Evolutionary conservation across 2,888 invertebrate species (phyloP).

Genomic region (Lamproptera curius): DNA sequence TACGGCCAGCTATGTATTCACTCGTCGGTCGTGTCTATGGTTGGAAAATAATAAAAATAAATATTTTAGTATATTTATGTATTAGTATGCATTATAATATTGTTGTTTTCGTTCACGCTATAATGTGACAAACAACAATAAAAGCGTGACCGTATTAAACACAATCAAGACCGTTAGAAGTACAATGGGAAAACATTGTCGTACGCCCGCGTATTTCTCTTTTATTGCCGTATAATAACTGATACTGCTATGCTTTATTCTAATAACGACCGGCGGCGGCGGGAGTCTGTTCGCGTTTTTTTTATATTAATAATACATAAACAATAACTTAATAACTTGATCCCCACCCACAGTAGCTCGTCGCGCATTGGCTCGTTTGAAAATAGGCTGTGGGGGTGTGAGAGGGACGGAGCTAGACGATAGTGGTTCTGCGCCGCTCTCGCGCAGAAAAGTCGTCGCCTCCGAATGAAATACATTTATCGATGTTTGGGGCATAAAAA

Average conservation of each 20-base stretch:
- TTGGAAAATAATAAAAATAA: background rate
- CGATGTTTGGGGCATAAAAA: conserved; percentile 77
- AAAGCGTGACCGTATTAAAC: conserved; percentile 46
- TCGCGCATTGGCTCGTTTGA: conserved; percentile 65
- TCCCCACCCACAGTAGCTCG: conserved; percentile 66
- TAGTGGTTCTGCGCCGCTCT: conserved; percentile 39
- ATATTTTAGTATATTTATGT: too few relatives aligned
- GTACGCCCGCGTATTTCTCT: conserved; percentile 53
- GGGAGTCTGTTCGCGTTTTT: conserved; percentile 55
- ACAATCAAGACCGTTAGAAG: conserved; percentile 44
- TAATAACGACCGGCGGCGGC: conserved; percentile 44
- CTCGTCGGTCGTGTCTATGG: background rate
- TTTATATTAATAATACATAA: conserved; percentile 74
- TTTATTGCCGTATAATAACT: conserved; percentile 57
- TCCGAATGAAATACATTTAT: conserved; percentile 74
- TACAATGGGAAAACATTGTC: conserved; percentile 57
- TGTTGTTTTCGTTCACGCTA: background rate
- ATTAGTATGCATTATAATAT: too few relatives aligned
- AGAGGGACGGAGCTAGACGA: conserved; percentile 51
- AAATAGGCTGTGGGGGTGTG: conserved; percentile 71
- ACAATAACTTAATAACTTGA: conserved; percentile 75
- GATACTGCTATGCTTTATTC: conserved; percentile 49
- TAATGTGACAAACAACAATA: conserved; percentile 1
- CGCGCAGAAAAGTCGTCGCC: conserved; percentile 63
- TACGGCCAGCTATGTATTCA: conserved; percentile 28